Evolutionary conservation across 2,113 vertebrate species (phyloP), one percentile per base, ranked within the genome.

Genomic region (Pardalotus punctatus): DNA sequence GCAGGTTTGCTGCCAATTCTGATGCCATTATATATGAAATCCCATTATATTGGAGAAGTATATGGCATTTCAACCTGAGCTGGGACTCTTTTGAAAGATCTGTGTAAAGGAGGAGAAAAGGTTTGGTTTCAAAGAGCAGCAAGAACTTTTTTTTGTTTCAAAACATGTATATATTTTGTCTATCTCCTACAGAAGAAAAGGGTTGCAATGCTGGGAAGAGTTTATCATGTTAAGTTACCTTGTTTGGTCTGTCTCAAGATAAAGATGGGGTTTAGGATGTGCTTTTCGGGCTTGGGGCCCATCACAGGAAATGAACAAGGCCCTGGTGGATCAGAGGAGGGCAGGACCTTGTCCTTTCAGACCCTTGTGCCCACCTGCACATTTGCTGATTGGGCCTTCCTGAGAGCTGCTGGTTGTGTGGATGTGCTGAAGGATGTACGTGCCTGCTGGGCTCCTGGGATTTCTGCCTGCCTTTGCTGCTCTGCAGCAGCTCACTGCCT

Each of bases 381-480:
- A 0, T 47, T 79, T 24, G 11, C 16, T 40, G 48, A 17, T n/a
- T n/a, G 35, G 36, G 36, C 10, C 12, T 45, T 25, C 51, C 29
- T 20, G 73, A 35, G 58, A 60, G n/a, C 61, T 90, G 57, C 45
- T 28, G 58, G 48, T n/a, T 50, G 12, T n/a, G 48, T 35, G 73
- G 53, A 35, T 4, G 3, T 17, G n/a, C 56, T 42, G 45, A 12
- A 3, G 28, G 48, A 13, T n/a, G 21, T 16, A 45, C 0, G 0
- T 57, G 28, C 27, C 57, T 77, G 36, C 42, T 35, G 33, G 40
- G 47, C 38, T 74, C 10, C 42, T 0, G 1, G 31, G 35, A 29
- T 57, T 81, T 74, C 21, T 84, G 60, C 42, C 43, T 42, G 23
- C 43, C 25, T 45, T 48, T 76, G 36, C 28, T 81, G 76, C 29